Evolutionary conservation across 1,140 invertebrate species (phyloP), one percentile per base, ranked within the genome.

Genomic region (Trachelipus rathkii): DNA sequence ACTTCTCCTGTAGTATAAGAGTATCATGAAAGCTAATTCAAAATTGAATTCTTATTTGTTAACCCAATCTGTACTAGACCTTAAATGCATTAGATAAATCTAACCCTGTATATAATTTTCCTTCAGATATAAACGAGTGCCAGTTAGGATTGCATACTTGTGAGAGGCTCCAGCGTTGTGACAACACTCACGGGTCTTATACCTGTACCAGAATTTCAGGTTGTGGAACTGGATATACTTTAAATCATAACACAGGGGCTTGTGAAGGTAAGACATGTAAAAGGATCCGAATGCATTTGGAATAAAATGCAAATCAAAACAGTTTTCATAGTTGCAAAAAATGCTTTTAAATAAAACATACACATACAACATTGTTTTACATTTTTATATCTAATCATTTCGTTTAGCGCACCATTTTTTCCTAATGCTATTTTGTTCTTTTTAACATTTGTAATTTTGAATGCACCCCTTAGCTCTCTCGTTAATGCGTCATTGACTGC

Each of bases 221-320:
- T 0, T 99, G 97, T 85, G 97, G 97, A 0, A 99, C 96, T 0
- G 97, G 97, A 0, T 99, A 99, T 83, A 96, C 95, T 0, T 85
- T 98, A 4, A 96, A 98, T 83, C 91, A 92, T 9, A 89, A 90
- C 10, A 93, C 92, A 5, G 91, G 94, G 75, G 87, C 90, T 77
- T 98, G 96, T 85, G 93, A 95, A 87, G 93, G 93, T 94, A 85
- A 82, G 82, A 76, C 75, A 46, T 21, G 75, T 71, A 33, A 33
- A 3, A 33, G 6, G 33, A 3, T n/a, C 43, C 33, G 11, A 24
- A 71, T 72, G 11, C 50, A 67, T 43, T 13, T 0, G 0, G 23
- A 15, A 66, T 4, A 10, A 8, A 44, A 11, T 10, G 43, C 53
- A 67, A 53, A n/a, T 1, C 71, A 72, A 24, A 46, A 46, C 8